Evolutionary conservation across 2,797 vertebrate species (phyloP).

Genomic region (Sebastes jordani): DNA sequence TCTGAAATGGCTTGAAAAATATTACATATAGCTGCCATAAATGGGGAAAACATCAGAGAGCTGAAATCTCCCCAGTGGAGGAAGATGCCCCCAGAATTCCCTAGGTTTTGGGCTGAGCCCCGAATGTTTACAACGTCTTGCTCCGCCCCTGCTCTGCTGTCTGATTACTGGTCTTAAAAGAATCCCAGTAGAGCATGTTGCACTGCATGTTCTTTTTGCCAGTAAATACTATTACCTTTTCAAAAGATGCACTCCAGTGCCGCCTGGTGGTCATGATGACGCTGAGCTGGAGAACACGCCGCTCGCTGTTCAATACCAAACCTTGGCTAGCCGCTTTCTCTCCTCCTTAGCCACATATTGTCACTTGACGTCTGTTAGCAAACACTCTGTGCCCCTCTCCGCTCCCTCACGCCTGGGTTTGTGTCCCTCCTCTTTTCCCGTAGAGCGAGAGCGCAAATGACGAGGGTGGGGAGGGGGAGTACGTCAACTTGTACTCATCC

Average conservation of each 20-base stretch:
- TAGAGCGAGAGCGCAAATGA: constrained; percentile 94
- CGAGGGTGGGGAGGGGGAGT: constrained; percentile 93
- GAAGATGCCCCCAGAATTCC: background rate
- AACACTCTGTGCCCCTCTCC: constrained; percentile 68
- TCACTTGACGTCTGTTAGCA: constrained; percentile 24
- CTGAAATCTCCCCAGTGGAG: too few species aligned
- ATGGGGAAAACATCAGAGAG: background rate
- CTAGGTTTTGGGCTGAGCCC: background rate
- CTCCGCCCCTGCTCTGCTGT: constrained; percentile 36
- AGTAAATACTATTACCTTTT: constrained; percentile 38
- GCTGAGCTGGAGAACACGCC: background rate
- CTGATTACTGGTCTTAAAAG: constrained; percentile 59
- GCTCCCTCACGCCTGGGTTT: constrained; percentile 67
- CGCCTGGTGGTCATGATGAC: constrained; percentile 66
- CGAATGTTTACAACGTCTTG: background rate
- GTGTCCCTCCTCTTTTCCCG: constrained; percentile 84
- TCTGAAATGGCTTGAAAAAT: background rate
- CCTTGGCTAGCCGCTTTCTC: constrained; percentile 38
- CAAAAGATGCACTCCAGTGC: constrained; percentile 57
- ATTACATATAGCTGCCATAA: background rate
- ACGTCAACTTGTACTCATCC: constrained; percentile 95
- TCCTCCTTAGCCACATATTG: constrained; percentile 38
- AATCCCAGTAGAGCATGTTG: constrained; percentile 64
- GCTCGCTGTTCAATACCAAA: constrained; percentile 9
- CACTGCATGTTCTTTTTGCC: constrained; percentile 68